A percentile compares a stretch with the other conserved stretches of the same genome.
These are phyloP conservation scores for Nymphalis polychloros DNA, from an alignment of 2,888 invertebrate species.

Conservation along the genomic window DNA sequence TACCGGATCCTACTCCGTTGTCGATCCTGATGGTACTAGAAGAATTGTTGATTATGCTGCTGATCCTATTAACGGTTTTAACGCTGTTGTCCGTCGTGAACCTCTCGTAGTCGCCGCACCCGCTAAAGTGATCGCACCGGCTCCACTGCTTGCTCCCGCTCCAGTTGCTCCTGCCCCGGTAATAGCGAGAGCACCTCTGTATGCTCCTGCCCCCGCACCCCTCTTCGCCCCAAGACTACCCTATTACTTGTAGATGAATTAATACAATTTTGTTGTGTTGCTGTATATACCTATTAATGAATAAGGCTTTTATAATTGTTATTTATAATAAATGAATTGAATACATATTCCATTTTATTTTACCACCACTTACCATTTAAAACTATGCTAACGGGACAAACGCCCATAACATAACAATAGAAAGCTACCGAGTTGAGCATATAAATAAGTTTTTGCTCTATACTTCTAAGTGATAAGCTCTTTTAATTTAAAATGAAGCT, in stretches of 20 bases:
- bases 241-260: conserved; percentile 73
- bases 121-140: conserved; percentile 52
- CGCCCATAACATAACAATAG: background rate
- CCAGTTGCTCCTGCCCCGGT: conserved; percentile 48
- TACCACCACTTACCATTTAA: background rate
- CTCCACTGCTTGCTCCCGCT: conserved; percentile 52
- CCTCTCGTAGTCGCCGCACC: conserved; percentile 63
- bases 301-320: conserved; percentile 65
- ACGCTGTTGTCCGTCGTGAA: conserved; percentile 81
- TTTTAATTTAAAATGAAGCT: too few species aligned
- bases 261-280: conserved; percentile 76
- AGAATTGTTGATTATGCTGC: conserved; percentile 81
- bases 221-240: conserved; percentile 59
- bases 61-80: conserved; percentile 80
- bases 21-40: conserved; percentile 81
- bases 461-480: too few species aligned
- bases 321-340: conserved; percentile 67
- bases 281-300: conserved; percentile 49
- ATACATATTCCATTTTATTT: conserved; percentile 38
- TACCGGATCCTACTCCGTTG: conserved; percentile 79
- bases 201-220: conserved; percentile 46
- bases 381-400: too few species aligned
- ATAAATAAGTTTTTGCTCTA: too few species aligned
- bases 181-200: conserved; percentile 47
- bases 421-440: too few species aligned